Conservation (phyloP, 2,888 invertebrate species). For the Plusia festucae region DNA sequence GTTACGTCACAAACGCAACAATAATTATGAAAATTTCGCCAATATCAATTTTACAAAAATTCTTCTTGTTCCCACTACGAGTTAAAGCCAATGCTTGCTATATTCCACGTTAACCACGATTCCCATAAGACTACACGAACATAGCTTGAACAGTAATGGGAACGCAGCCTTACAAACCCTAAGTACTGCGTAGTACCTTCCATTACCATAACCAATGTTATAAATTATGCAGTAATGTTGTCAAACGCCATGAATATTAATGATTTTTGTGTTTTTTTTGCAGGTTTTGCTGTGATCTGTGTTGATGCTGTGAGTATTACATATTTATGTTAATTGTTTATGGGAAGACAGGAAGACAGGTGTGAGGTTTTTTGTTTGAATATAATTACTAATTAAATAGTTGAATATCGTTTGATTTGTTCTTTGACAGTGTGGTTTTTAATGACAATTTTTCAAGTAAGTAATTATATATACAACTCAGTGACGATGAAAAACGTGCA, state of each 20-base stretch:
- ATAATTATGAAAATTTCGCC: too few relatives aligned
- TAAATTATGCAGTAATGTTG: constrained; percentile 46
- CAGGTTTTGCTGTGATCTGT: constrained; percentile 62
- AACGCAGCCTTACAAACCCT: background rate
- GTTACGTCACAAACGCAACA: too few relatives aligned
- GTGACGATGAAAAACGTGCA: too few relatives aligned
- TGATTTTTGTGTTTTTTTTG: constrained; percentile 52
- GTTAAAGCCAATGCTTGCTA: background rate
- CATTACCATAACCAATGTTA: constrained; percentile 34
- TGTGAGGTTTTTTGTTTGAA: constrained; percentile 7
- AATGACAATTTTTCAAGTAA: too few relatives aligned
- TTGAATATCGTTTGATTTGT: background rate
- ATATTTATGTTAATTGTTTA: constrained; percentile 44
- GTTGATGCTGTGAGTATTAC: constrained; percentile 62
- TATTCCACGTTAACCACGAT: background rate
- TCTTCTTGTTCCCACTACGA: background rate
- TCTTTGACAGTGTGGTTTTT: background rate
- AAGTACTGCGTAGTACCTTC: constrained; percentile 30
- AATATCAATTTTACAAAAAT: too few relatives aligned
- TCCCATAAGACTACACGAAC: background rate
- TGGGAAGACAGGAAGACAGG: constrained; percentile 7
- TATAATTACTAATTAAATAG: too few relatives aligned
- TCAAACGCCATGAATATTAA: constrained; percentile 49
- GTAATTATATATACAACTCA: too few relatives aligned
- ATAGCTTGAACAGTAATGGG: background rate